Evolutionary conservation across 2,888 invertebrate genomes (phyloP), one percentile per base, ranked within the genome.

Genomic region (Criorhina ranunculi): DNA sequence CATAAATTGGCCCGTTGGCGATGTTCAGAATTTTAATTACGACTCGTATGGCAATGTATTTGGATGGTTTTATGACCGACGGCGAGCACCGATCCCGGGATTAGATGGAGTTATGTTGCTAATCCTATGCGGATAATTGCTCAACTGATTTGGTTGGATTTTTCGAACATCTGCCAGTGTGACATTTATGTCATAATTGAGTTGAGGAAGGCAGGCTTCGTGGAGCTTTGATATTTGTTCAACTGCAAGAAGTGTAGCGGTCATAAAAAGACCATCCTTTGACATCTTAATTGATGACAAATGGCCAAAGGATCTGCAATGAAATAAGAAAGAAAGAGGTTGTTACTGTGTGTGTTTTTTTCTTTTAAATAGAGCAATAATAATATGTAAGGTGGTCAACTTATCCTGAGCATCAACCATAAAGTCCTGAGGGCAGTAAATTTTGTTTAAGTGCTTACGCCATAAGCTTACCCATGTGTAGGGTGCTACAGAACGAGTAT

Each of bases 11-110:
- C 24, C 40, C 24, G 59, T 24, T 44, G 69, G 9, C 67, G 73
- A 42, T 62, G 60, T 73, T 62, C 64, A 60, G 80, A 80, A 85
- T 80, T 85, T 80, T 85, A 85, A 85, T 80, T 85, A 70, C 59
- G 44, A 40, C 49, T 37, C 67, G 57, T 57, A 64, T 35, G 44
- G 35, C 37, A 7, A 44, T 42, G 46, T 64, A 57, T 40, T 49
- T 46, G 64, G 51, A 64, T 77, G 79, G 37, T 75, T 79, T 79
- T 85, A 85, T 62, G 67, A 69, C 62, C 75, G 69, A 66, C 59
- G 31, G 17, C 64, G 70, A 44, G 35, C 69, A 70, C 83, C 57
- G 64, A 64, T 79, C 57, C 70, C 24, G 53, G 59, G 75, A 85
- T 85, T 79, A 75, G 73, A 79, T 46, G 44, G 33, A 75, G 44